Base-by-base conservation (phyloP, 2,797 vertebrate species). In the Heliangelus exortis region DNA sequence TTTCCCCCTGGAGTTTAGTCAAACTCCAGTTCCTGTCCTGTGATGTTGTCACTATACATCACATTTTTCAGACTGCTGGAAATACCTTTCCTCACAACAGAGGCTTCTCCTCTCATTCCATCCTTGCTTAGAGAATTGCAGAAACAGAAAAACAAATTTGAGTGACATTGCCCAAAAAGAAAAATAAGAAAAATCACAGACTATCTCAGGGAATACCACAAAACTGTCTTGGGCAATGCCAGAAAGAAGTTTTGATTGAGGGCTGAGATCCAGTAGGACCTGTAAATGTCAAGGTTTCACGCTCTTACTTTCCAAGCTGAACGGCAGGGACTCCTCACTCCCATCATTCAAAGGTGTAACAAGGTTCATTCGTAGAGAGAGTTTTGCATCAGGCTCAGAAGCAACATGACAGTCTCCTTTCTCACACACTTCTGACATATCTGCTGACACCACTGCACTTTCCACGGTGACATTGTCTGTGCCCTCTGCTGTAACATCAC, bases 221-320 rank as follows among this genome's bases (percentile, higher is more conserved):
- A 86, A n/a, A 68, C n/a, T 45, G 43, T 57, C 61, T 67, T 5
- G 1, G 53, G 57, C 47, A 92, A 84, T 33, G 53, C 33, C 57
- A 82, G 8, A n/a, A 85, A 75, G 17, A 48, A 21, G 10, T 57
- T 89, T 5, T 50, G 53, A 78, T 23, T 50, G 28, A 80, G 54
- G 54, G 71, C 17, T 51, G 36, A 87, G n/a, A 80, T 65, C 58
- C 28, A 58, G 19, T 4, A 75, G 57, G 55, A 84, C 29, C 19
- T 22, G 12, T 9, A 28, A 1, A 15, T 58, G 90, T 65, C 3
- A 5, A 67, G 36, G 48, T 54, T 71, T 68, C 43, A 22, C 16
- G 3, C 45, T 93, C 99, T 98, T 98, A 99, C 99, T 99, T 98
- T 99, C 98, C 96, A 99, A 97, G 95, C 98, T 99, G 98, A 99